Conservation (phyloP, 2,888 invertebrate species). For the Julus scanicus region DNA sequence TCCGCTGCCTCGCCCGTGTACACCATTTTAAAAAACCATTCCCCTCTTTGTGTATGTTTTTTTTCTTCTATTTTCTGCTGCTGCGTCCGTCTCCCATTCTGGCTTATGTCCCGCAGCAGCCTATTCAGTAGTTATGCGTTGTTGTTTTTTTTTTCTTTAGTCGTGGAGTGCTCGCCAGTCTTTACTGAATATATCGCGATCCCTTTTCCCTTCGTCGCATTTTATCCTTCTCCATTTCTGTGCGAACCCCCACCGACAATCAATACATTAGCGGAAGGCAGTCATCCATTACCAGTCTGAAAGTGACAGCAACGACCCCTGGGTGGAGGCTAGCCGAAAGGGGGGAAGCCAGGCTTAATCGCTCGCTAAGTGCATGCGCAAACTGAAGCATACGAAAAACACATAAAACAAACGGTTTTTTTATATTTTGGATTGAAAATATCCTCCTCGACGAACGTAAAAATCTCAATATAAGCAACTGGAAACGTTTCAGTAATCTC, state of each 20-base stretch:
- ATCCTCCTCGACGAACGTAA: background rate
- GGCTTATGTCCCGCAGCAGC: slow-evolving; percentile 5
- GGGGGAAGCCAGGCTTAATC: background rate
- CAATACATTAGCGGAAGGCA: slow-evolving; percentile 40
- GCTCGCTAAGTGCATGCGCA: slow-evolving; percentile 15
- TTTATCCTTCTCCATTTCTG: slow-evolving; percentile 36
- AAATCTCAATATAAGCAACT: slow-evolving; percentile 37
- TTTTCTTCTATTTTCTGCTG: background rate
- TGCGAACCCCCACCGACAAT: slow-evolving; percentile 2
- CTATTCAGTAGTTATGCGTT: slow-evolving; percentile 24
- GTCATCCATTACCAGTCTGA: slow-evolving; percentile 23
- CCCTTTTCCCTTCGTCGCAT: slow-evolving; percentile 17
- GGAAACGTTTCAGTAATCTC: slow-evolving; percentile 22
- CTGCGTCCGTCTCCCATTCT: background rate
- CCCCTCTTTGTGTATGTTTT: slow-evolving; percentile 13
- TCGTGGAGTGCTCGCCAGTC: background rate
- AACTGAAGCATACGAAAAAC: background rate
- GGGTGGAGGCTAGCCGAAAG: background rate
- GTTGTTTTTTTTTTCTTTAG: background rate
- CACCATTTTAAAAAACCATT: background rate
- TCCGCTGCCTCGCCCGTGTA: background rate
- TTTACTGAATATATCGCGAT: background rate
- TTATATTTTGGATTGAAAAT: slow-evolving; percentile 8
- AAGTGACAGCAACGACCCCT: background rate
- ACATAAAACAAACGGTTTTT: background rate